Base-by-base conservation (phyloP, 53 echinoderm and acorn worm species). In the Patiria pectinifera region DNA sequence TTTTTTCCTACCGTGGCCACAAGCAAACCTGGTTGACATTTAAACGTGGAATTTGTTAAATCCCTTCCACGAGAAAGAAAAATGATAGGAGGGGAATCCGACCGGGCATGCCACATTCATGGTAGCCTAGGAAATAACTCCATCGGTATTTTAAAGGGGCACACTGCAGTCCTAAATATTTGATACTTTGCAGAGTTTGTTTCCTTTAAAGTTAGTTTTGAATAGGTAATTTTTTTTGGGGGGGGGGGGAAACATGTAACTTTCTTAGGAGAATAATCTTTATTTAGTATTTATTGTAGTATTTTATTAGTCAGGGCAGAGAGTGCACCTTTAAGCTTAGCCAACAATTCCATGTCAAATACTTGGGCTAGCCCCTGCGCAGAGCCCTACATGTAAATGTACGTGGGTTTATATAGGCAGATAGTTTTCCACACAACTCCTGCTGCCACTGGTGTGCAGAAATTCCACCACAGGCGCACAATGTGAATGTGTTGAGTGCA, bases 61-160 rank as follows among this genome's bases (percentile, higher is more conserved):
- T 88, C 15, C 78, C 78, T 35, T 70, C 18, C 44, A 48, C 62
- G 11, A 63, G 18, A 7, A 62, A 59, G 22, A 78, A 16, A 59
- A 86, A 71, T 48, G 45, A 35, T 18, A 69, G 6, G 3, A 49
- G 16, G 26, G 12, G 35, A 22, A 6, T 18, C 25, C 18, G 5
- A 47, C 46, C 61, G 4, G 83, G 23, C 83, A 83, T 60, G 59
- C 84, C 44, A 66, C 60, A 35, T 84, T 84, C 62, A 66, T 4
- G 15, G 61, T 76, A 35, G 59, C 75, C 66, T 14, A 60, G 90
- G 80, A 90, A 63, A 90, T 82, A n/a, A 69, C 69, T 66, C 60
- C 69, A 69, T 14, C 80, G 90, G 82, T 90, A 90, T 90, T 80
- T 81, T 66, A 80, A 89, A 78, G 89, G 89, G 78, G 89, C 47